phyloP scores from a whole-genome alignment of 2,888 invertebrate species.

The Heliconius hortense region DNA sequence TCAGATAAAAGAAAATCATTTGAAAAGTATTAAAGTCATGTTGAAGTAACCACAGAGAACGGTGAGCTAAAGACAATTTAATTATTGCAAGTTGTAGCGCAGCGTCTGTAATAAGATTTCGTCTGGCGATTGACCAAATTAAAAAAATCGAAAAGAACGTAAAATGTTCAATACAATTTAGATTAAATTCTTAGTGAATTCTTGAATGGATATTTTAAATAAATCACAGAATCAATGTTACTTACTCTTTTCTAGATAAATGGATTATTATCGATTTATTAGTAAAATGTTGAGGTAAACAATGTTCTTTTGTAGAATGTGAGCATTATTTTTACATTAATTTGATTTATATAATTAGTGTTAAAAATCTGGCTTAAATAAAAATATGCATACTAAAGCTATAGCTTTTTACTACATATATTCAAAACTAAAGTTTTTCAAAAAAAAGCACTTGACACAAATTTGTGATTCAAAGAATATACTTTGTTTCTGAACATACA shows the following conservation, averaged over 20 bases:
- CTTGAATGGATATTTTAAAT: slow-evolving; percentile 6
- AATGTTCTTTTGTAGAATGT: too few species aligned
- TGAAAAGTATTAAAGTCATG: slow-evolving; percentile 26
- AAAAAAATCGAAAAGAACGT: slow-evolving; percentile 8
- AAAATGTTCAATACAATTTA: slow-evolving; percentile 20
- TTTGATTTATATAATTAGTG: too few species aligned
- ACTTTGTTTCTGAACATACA: too few species aligned
- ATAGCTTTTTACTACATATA: too few species aligned
- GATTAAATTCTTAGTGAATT: slow-evolving; percentile 22
- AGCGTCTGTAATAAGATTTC: slow-evolving; percentile 36
- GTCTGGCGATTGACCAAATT: slow-evolving; percentile 28
- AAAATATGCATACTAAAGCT: background rate
- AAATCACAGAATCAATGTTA: background rate
- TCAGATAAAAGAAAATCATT: slow-evolving; percentile 12
- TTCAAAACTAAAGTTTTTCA: too few species aligned
- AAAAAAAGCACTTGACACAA: too few species aligned
- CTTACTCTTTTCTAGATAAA: background rate
- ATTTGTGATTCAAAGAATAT: too few species aligned
- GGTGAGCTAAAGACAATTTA: slow-evolving; percentile 39
- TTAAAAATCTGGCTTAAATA: background rate
- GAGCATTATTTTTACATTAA: too few species aligned
- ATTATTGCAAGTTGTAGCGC: slow-evolving; percentile 34
- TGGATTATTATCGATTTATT: background rate
- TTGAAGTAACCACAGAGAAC: slow-evolving; percentile 30
- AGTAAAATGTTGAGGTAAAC: too few species aligned